A percentile compares a stretch with the other conserved stretches of the same genome.
Conservation (phyloP, 1,140 invertebrate genomes). For the Pachyrhynchus sulphureomaculatus region DNA sequence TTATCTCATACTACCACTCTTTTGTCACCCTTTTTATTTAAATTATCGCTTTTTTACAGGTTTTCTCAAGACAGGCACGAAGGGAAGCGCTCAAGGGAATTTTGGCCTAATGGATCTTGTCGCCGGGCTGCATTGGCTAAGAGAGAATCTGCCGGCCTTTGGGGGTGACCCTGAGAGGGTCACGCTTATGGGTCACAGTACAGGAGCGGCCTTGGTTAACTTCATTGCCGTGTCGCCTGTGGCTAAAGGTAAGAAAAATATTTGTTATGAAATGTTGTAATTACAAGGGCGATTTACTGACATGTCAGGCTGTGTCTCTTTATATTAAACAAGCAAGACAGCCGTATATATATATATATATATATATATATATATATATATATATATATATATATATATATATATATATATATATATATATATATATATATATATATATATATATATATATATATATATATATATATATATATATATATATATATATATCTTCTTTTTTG, state of each 20-base stretch:
- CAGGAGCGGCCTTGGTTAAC: constrained; percentile 90
- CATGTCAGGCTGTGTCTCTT: no score
- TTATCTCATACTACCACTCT: background rate
- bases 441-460: no score
- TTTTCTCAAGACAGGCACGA: constrained; percentile 85
- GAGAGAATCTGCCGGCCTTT: constrained; percentile 87
- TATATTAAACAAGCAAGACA: no score
- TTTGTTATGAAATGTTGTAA: background rate
- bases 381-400: no score
- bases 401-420: no score
- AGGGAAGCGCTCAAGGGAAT: constrained; percentile 86
- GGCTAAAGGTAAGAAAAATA: constrained; percentile 71
- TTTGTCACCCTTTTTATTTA: constrained; percentile 1
- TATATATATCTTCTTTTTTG: no score
- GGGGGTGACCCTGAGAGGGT: constrained; percentile 86
- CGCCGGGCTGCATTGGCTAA: constrained; percentile 89
- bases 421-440: no score
- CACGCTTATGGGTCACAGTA: constrained; percentile 89
- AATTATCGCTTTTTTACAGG: constrained; percentile 55
- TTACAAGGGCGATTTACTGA: background rate
- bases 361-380: no score
- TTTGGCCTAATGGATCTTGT: constrained; percentile 94
- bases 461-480: no score
- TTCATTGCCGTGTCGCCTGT: constrained; percentile 92
- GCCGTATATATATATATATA: no score